A percentile compares a stretch with the other conserved stretches of the same genome.
Conservation (phyloP, 2,888 invertebrate genomes). For the Colostygia pectinataria region DNA sequence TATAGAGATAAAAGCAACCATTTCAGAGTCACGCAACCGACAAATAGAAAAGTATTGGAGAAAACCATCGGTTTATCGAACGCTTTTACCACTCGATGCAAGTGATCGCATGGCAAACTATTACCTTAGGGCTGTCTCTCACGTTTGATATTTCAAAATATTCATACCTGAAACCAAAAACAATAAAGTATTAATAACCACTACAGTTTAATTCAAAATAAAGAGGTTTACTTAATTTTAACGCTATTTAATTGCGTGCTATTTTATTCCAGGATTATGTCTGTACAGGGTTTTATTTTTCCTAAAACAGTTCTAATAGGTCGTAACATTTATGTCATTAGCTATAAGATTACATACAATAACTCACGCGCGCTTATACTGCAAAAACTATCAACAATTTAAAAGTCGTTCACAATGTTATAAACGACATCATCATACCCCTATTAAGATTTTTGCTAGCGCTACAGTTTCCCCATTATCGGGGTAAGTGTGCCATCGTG, state of each 20-base stretch:
- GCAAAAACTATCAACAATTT: slow-evolving; percentile 13
- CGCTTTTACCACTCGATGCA: slow-evolving; percentile 34
- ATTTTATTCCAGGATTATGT: no score
- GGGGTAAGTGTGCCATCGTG: slow-evolving; percentile 23
- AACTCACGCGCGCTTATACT: no score
- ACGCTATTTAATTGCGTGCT: no score
- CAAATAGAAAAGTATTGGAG: slow-evolving; percentile 32
- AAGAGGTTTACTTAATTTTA: no score
- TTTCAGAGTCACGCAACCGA: slow-evolving; percentile 25
- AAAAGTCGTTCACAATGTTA: slow-evolving; percentile 2
- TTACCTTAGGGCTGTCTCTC: slow-evolving; percentile 31
- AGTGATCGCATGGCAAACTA: slow-evolving; percentile 29
- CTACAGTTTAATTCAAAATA: slow-evolving; percentile 3
- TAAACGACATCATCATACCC: slow-evolving; percentile 25
- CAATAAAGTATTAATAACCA: not conserved
- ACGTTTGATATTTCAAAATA: not conserved
- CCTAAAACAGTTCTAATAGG: no score
- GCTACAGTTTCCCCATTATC: slow-evolving; percentile 27
- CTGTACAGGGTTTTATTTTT: no score
- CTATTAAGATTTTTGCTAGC: slow-evolving; percentile 37
- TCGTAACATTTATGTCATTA: no score
- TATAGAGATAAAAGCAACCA: slow-evolving; percentile 22
- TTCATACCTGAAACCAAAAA: slow-evolving; percentile 23
- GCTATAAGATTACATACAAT: no score
- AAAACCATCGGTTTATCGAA: slow-evolving; percentile 32